A percentile compares a stretch with the other conserved stretches of the same genome.
Conservation (phyloP, 2,113 vertebrate species). For the Gallinago media region DNA sequence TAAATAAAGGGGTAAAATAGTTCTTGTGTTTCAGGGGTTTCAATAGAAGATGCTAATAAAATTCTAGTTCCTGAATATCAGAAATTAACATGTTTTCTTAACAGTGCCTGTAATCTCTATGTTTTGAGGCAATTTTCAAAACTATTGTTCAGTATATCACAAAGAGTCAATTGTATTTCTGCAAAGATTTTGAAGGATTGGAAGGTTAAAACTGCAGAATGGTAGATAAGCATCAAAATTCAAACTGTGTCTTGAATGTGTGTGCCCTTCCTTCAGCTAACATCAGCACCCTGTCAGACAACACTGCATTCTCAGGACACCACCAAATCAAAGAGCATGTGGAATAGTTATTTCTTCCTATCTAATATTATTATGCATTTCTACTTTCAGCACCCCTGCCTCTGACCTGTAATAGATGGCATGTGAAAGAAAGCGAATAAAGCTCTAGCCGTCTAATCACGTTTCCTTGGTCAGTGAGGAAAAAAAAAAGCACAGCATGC, state of each 20-base stretch:
- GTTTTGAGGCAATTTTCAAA: neutral
- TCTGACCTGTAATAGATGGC: neutral
- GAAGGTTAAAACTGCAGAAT: neutral
- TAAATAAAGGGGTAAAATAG: neutral
- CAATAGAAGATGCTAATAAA: neutral
- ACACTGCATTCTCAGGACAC: neutral
- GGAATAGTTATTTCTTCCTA: neutral
- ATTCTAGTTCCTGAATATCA: neutral
- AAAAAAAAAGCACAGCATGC: neutral
- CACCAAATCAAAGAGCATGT: neutral
- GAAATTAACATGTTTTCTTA: neutral
- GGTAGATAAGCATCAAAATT: neutral
- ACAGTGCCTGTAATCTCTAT: neutral
- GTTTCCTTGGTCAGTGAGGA: neutral
- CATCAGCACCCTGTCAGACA: neutral
- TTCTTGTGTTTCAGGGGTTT: neutral
- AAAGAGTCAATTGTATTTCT: neutral
- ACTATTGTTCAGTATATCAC: neutral
- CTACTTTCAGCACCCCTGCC: neutral
- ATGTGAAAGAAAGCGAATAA: neutral
- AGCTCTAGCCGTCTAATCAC: neutral
- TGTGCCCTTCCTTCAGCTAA: neutral
- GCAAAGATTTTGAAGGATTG: neutral
- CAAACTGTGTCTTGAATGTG: neutral
- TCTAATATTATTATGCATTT: neutral